Conservation (phyloP, 2,113 vertebrate genomes). For the Cyprinodon variegatus region DNA sequence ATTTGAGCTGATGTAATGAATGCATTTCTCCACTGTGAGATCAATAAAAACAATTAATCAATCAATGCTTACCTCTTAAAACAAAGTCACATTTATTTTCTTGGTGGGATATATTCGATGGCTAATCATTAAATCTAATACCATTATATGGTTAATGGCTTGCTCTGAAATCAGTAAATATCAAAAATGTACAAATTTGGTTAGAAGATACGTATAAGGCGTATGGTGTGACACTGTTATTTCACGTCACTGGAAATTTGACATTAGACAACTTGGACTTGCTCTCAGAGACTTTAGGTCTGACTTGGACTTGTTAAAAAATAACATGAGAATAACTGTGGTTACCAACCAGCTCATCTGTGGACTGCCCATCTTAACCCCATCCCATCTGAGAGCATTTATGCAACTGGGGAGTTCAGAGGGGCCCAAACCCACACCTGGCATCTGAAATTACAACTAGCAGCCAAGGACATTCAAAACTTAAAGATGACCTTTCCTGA, state of each 20-base stretch:
- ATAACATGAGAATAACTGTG: not conserved
- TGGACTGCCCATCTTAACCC: slow-evolving; percentile 24
- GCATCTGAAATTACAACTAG: slow-evolving; percentile 51
- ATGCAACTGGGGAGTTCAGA: slow-evolving; percentile 44
- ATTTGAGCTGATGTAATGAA: too few species aligned
- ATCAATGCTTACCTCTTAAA: too few species aligned
- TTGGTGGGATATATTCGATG: too few species aligned
- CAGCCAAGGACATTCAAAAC: slow-evolving; percentile 59
- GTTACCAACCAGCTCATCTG: slow-evolving; percentile 24
- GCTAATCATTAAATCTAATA: too few species aligned
- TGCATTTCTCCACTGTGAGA: too few species aligned
- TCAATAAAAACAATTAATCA: too few species aligned
- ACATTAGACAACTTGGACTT: not conserved
- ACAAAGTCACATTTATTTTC: too few species aligned
- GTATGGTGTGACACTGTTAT: not conserved
- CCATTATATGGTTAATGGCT: too few species aligned
- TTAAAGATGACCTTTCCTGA: slow-evolving; percentile 42
- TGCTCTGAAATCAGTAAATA: too few species aligned
- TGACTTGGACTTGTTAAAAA: not conserved
- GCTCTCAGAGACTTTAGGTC: too few species aligned
- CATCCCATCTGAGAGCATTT: slow-evolving; percentile 69
- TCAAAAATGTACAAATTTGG: not conserved
- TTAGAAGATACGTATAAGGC: not conserved
- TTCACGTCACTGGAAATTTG: not conserved
- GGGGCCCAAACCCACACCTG: slow-evolving; percentile 60